Base-by-base conservation (phyloP, 2,113 vertebrate genomes). In the Athene noctua region DNA sequence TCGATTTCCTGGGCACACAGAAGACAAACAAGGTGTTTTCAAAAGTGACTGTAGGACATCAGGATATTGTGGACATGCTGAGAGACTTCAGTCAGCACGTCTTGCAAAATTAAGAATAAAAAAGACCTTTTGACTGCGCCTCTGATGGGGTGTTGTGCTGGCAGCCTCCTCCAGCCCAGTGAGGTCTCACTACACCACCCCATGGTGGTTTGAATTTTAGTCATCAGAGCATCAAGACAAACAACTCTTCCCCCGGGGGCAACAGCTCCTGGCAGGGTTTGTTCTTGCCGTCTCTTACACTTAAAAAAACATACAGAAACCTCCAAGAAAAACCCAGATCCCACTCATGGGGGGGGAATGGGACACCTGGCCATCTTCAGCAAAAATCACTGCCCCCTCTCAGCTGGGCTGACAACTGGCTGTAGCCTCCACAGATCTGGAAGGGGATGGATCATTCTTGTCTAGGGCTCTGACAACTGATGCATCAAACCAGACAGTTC, bases 381-480 rank as follows among this genome's bases (percentile, higher is more conserved):
- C 0, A 0, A 44, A 16, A 44, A 44, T 46, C 0, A 0, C 12
- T 61, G 23, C 38, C 29, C 5, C 0, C 34, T 65, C 22, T 42
- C 3, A 0, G 2, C 8, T 40, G 46, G 7, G 52, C 57, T 86
- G 57, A 15, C 4, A 14, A 6, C 15, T 4, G 49, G 30, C 54
- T 59, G 26, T 6, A n/a, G 54, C 30, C 15, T 49, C 2, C 1
- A 30, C 0, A 1, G 63, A 36, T 34, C 3, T 19, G 68, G 79
- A 29, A 78, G 2, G 32, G 47, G 42, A 62, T 5, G 57, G 72
- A 52, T 19, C 22, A 6, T 5, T 22, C 47, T 15, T 1, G 0
- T 65, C 16, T 34, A 15, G 19, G 29, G 75, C 34, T 79, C n/a
- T 61, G 65, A 55, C 34, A 75, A 22, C 15, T 2, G n/a, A 34